A percentile compares a stretch with the other conserved stretches of the same genome.
Conservation (phyloP, 1,140 invertebrate species). For the Subanguina moxae region DNA sequence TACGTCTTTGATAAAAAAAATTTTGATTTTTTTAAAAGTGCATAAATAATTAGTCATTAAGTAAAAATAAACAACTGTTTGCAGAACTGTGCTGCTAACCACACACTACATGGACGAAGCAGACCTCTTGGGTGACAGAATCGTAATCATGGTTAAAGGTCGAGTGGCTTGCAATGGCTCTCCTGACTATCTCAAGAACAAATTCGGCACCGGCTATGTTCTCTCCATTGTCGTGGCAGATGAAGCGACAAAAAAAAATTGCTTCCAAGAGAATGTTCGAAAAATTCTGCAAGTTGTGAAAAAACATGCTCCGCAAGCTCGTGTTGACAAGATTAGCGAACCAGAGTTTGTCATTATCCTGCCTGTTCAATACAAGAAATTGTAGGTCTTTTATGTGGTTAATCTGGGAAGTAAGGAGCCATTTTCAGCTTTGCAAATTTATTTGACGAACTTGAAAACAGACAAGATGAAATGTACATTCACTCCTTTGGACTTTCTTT, state of each 20-base stretch:
- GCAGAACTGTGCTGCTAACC: constrained; percentile 68
- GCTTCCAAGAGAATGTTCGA: background rate
- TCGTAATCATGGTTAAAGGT: constrained; percentile 66
- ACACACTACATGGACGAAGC: constrained; percentile 99
- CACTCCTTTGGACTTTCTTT: constrained; percentile 46
- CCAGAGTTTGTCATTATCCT: constrained; percentile 41
- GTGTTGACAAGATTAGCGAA: constrained; percentile 24
- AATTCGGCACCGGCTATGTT: constrained; percentile 47
- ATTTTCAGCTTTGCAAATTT: constrained; percentile 41
- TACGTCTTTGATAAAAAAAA: too few relatives aligned
- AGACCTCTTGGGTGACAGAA: constrained; percentile 74
- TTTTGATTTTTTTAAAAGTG: too few relatives aligned
- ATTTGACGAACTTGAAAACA: constrained; percentile 42
- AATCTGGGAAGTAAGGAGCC: background rate
- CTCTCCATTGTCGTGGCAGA: constrained; percentile 30
- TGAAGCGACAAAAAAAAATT: background rate
- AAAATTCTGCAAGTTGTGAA: constrained; percentile 23
- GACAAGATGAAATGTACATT: constrained; percentile 22
- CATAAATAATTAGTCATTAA: background rate
- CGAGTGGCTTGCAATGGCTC: constrained; percentile 68
- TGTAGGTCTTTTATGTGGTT: constrained; percentile 21
- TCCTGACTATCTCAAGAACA: constrained; percentile 67
- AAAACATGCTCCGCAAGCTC: constrained; percentile 34
- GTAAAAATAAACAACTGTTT: background rate
- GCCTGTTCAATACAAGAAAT: constrained; percentile 34